Evolutionary conservation across 2,113 vertebrate genomes (phyloP), one percentile per base, ranked within the genome.

Genomic region (Phycodurus eques): DNA sequence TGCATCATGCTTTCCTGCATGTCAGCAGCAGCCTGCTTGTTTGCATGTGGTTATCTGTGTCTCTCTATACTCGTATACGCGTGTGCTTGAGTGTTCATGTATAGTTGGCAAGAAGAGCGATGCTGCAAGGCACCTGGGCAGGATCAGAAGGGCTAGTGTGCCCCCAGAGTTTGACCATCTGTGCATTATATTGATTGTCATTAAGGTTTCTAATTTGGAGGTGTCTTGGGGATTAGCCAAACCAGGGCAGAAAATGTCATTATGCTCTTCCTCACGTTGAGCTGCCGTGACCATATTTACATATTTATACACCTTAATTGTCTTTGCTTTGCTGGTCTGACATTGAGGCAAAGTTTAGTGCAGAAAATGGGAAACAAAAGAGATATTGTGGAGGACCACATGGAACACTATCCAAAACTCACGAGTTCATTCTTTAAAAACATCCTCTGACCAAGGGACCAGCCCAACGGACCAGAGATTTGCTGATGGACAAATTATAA

Each of bases 141-240:
- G 88, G 86, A 88, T 89, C 88, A 88, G 82, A 89, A 88, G 86
- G 83, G 79, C 85, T 71, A 17, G 64, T 63, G 85, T 85, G 87
- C 87, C 91, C 91, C 90, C 81, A 88, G 92, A 90, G 92, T 89
- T 93, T 89, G 89, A 88, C 93, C 93, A 93, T 93, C 93, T 93
- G 92, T 86, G 85, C 77, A 73, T 91, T 91, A 93, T 93, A 93
- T 93, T 89, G 92, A 87, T 92, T 89, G 90, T 92, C 92, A 93
- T 93, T 93, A 93, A 91, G 89, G 87, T 90, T 93, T 93, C 93
- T 93, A 93, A 93, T 93, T 93, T 81, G 69, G 88, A 89, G 91
- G 85, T 80, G 82, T 91, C 89, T 91, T 89, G 92, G 90, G 92
- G 88, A 93, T 92, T 91, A 89, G 91, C 90, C 92, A 91, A 92